phyloP scores from a whole-genome alignment of 1,140 invertebrate genomes.

The Mya arenaria region DNA sequence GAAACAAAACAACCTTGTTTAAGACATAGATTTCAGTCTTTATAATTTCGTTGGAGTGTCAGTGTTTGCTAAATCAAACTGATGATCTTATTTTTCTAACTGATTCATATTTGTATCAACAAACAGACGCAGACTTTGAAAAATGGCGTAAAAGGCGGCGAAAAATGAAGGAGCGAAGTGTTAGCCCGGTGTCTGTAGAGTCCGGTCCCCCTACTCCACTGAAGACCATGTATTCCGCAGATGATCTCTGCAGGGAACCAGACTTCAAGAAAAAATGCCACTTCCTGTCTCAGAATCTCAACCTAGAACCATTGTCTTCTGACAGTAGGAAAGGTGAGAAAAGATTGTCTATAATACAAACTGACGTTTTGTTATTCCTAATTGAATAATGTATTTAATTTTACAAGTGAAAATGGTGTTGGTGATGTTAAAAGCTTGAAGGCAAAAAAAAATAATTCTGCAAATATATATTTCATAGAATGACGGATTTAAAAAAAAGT shows the following conservation, averaged over 20 bases:
- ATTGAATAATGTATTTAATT: no score
- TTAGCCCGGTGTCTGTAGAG: slow-evolving; percentile 71
- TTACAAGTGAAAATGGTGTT: no score
- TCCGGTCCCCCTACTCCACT: slow-evolving; percentile 29
- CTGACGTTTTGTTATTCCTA: no score
- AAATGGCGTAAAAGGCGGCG: slow-evolving; percentile 67
- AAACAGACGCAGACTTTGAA: slow-evolving; percentile 72
- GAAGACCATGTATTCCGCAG: slow-evolving; percentile 43
- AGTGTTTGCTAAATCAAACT: neutral
- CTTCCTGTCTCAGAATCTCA: slow-evolving; percentile 63
- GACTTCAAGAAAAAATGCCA: slow-evolving; percentile 71
- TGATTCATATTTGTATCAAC: neutral
- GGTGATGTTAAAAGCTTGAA: no score
- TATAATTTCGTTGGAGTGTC: neutral
- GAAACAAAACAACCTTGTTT: no score
- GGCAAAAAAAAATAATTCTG: no score
- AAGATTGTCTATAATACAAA: no score
- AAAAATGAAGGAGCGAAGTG: slow-evolving; percentile 67
- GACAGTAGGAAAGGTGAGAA: slow-evolving; percentile 70
- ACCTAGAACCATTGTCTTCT: slow-evolving; percentile 57
- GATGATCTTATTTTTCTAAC: neutral
- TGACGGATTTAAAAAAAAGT: no score
- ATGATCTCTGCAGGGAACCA: slow-evolving; percentile 64
- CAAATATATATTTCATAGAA: no score
- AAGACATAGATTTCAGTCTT: neutral